These are phyloP conservation scores for Pectinophora gossypiella DNA, from an alignment of 1,140 invertebrate genomes.

Conservation along the genomic window DNA sequence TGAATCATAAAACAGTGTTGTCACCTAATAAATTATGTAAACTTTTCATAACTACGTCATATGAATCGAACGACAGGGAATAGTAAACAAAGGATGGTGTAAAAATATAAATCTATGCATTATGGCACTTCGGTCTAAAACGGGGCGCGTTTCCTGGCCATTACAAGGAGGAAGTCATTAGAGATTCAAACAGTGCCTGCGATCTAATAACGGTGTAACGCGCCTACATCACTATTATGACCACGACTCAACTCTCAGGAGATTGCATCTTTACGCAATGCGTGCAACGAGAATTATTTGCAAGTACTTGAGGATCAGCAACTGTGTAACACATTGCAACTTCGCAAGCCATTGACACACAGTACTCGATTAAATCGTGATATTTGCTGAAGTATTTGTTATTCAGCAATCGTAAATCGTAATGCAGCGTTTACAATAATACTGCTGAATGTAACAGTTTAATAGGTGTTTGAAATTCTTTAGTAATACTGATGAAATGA, in stretches of 20 bases:
- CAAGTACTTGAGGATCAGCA: too few relatives aligned
- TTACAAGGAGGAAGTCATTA: conserved; percentile 51
- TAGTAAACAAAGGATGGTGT: conserved; percentile 9
- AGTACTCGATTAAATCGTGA: not conserved
- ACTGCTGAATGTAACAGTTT: not conserved
- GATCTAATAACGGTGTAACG: conserved; percentile 48
- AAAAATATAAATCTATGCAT: conserved; percentile 9
- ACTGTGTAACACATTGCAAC: not conserved
- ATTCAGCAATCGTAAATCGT: too few relatives aligned
- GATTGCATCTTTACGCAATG: conserved; percentile 46
- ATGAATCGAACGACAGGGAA: not conserved
- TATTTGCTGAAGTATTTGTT: not conserved
- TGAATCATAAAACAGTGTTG: too few relatives aligned
- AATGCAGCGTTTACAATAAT: not conserved
- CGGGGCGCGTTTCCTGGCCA: conserved; percentile 40
- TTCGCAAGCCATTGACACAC: not conserved
- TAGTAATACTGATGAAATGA: not conserved
- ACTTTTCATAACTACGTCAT: not conserved
- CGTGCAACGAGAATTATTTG: conserved; percentile 4
- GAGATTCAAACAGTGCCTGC: conserved; percentile 37
- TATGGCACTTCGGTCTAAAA: conserved; percentile 15
- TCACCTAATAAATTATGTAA: not conserved
- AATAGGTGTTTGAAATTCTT: not conserved
- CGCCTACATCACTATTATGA: conserved; percentile 39
- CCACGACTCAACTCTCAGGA: conserved; percentile 31